Evolutionary conservation across 2,113 vertebrate species (phyloP), one percentile per base, ranked within the genome.

Genomic region (Indicator maculatus): DNA sequence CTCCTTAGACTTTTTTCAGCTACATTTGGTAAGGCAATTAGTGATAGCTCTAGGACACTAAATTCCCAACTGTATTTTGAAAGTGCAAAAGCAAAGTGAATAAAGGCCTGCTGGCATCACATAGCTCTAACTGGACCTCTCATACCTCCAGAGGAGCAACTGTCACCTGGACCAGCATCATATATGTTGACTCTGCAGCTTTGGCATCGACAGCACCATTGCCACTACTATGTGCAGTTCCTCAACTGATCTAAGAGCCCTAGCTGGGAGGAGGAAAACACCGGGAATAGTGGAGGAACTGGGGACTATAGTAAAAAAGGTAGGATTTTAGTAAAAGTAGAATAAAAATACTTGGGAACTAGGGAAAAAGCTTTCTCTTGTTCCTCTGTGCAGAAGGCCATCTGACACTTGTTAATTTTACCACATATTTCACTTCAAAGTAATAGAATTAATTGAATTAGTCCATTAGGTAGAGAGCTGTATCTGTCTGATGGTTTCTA

Each of bases 141-240:
- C 24, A 28, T 16, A 38, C 14, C 26, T 71, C 18, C 26, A 8
- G 58, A 70, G 20, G 20, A 70, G 41, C 27, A 52, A 13, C 33
- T 1, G 0, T 24, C 66, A 24, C 21, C 65, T 84, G 74, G 50
- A 21, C 27, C 38, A 76, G 38, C 21, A 55, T 21, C n/a, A 60
- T 10, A n/a, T 0, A 2, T 52, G 33, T 60, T 82, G 72, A 28
- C 16, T n/a, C 61, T 2, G 0, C 45, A 56, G 7, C 1, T 1
- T 15, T 30, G 30, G 4, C 53, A 85, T 16, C 30, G 55, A 9
- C 53, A 76, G 31, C 77, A 77, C 13, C 44, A 20, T 13, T 47
- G 33, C 13, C 44, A 72, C 33, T 44, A 10, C n/a, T 8, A 3
- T 18, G 26, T 53, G 53, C 47, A 72, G 50, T 23, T 16, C 18